Evolutionary conservation across 2,797 vertebrate genomes (phyloP), one percentile per base, ranked within the genome.

Genomic region (Poliocrania exsul): DNA sequence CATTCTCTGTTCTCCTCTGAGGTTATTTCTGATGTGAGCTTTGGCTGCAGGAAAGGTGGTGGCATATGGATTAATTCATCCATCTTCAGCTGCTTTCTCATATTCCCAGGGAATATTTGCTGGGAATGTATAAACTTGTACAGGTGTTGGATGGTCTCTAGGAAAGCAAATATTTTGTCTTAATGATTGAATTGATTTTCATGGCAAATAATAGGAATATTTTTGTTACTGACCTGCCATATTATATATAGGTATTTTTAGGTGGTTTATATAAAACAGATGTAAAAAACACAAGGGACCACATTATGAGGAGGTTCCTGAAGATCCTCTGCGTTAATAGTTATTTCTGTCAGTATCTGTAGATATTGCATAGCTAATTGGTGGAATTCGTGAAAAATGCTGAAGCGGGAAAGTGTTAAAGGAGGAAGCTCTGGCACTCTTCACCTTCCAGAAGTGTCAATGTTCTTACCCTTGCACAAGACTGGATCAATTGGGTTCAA

Each of bases 21-120:
- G 58, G 20, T 81, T 92, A 26, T 90, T 67, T 64, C 73, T 81
- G 77, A 88, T 9, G 46, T 67, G 92, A 47, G 70, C 71, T 81
- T 67, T 53, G 88, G 70, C 66, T 84, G 71, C 49, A 88, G 62
- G 90, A 84, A 86, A 44, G 75, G 44, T 79, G 82, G 69, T 75
- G 58, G 37, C 2, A 4, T 44, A 14, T 8, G 87, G 84, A 85
- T 60, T 71, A 50, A 51, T 77, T 81, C 40, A 17, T 69, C 26
- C 46, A 5, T 66, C 3, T 4, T 88, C 86, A 81, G 79, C 73
- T 58, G 74, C 38, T 73, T 74, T 72, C 72, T 81, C 33, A 72
- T 44, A 70, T 77, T 71, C 67, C 91, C 23, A 6, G 60, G 70
- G 65, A 92, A 88, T 11, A 49, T 74, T 44, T 11, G 2, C 89